A percentile compares a stretch with the other conserved stretches of the same genome.
These are phyloP conservation scores for Drosophila parvula DNA, from an alignment of 1,140 invertebrate genomes.

Conservation along the genomic window DNA sequence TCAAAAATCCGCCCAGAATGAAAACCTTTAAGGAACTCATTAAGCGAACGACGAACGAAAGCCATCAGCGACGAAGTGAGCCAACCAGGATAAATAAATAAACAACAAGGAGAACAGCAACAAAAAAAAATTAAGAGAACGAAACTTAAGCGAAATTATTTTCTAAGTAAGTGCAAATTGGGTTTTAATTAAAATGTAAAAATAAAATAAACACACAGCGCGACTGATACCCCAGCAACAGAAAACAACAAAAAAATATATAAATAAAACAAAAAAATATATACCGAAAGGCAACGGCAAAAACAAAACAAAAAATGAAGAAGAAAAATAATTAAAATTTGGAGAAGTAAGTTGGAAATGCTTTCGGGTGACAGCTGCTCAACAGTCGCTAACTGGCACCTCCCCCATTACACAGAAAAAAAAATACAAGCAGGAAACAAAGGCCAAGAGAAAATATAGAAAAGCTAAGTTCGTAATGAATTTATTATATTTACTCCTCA, in stretches of 20 bases:
- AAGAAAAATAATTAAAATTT: conserved; percentile 79
- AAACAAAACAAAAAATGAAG: neutral
- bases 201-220: conserved; percentile 66
- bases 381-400: conserved; percentile 33
- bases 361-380: conserved; percentile 67
- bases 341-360: conserved; percentile 74
- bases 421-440: neutral
- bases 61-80: conserved; percentile 12
- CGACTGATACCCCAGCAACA: conserved; percentile 9
- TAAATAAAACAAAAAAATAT: conserved; percentile 8
- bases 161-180: conserved; percentile 81
- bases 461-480: neutral
- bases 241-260: conserved; percentile 15
- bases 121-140: conserved; percentile 35
- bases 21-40: conserved; percentile 1
- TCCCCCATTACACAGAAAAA: neutral
- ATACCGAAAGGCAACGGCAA: neutral
- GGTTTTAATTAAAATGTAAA: conserved; percentile 82
- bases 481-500: neutral
- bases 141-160: conserved; percentile 74
- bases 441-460: no score
- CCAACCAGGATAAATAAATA: conserved; percentile 42
- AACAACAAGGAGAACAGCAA: conserved; percentile 20
- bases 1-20: neutral
- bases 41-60: neutral